Percentiles rank a stretch among this genome's conserved stretches.
Conservation (phyloP, 2,113 vertebrate species). For the Microtus ochrogaster region DNA sequence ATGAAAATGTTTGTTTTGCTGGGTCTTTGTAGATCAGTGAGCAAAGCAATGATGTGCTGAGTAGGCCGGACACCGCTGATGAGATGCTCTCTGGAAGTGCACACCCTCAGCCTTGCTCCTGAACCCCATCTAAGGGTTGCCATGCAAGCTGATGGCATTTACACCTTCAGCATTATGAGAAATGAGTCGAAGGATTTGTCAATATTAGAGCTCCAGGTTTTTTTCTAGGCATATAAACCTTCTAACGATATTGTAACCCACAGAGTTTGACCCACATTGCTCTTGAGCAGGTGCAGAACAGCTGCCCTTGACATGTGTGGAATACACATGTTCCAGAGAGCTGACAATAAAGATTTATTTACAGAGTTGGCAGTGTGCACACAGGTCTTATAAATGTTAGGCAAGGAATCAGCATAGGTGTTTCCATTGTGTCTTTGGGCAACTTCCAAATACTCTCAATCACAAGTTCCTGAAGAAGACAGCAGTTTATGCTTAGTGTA, state of each 20-base stretch:
- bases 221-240: conserved; percentile 46
- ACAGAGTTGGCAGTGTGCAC: neutral
- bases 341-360: conserved; percentile 42
- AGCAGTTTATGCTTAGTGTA: neutral
- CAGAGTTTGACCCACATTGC: conserved; percentile 32
- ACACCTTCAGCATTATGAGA: neutral
- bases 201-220: conserved; percentile 55
- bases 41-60: conserved; percentile 69
- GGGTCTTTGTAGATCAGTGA: conserved; percentile 70
- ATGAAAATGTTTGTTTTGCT: conserved; percentile 71
- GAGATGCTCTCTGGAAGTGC: conserved; percentile 10
- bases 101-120: conserved; percentile 2
- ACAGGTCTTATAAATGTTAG: neutral
- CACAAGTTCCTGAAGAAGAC: too few species aligned
- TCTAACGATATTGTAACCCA: conserved; percentile 44
- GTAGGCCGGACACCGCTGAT: conserved; percentile 43
- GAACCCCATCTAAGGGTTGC: neutral
- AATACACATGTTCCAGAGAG: neutral
- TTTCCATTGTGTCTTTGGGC: neutral
- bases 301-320: conserved; percentile 20
- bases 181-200: conserved; percentile 31
- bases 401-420: neutral
- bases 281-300: neutral
- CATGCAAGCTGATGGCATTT: neutral
- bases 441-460: neutral